A percentile compares a stretch with the other conserved stretches of the same genome.
Conservation (phyloP, 2,113 vertebrate species). For the Microtus montanus region DNA sequence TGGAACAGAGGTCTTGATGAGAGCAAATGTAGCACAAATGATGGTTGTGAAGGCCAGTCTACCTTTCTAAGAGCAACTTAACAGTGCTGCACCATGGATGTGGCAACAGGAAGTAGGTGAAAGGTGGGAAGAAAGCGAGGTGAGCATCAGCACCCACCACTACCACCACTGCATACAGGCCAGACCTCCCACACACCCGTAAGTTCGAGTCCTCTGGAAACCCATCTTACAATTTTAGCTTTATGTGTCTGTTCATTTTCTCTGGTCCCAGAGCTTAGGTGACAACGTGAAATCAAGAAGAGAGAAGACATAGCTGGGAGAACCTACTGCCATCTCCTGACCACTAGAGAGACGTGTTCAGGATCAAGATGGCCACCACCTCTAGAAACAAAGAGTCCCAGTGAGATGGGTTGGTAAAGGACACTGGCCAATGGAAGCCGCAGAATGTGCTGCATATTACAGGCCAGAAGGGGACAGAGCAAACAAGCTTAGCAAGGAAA, state of each 20-base stretch:
- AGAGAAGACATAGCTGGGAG: neutral
- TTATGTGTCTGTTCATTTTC: neutral
- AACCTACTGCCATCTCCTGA: neutral
- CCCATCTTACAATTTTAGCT: neutral
- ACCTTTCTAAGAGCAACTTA: neutral
- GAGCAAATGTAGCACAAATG: conserved; percentile 26
- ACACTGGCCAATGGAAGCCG: neutral
- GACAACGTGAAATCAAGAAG: neutral
- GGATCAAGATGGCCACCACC: neutral
- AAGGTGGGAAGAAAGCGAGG: neutral
- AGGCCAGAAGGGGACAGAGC: neutral
- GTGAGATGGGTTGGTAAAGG: neutral
- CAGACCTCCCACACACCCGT: neutral
- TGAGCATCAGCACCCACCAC: neutral
- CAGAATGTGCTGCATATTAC: neutral
- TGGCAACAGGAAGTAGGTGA: neutral
- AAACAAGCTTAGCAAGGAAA: neutral
- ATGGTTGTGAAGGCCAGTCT: neutral
- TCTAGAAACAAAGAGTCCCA: neutral
- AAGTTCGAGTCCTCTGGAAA: neutral
- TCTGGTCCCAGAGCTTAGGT: neutral
- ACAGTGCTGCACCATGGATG: neutral
- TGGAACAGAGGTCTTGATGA: neutral
- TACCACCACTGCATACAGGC: neutral
- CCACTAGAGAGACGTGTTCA: neutral